These are phyloP conservation scores for Drosophila leontia DNA, from an alignment of 1,140 invertebrate species.

Conservation along the genomic window DNA sequence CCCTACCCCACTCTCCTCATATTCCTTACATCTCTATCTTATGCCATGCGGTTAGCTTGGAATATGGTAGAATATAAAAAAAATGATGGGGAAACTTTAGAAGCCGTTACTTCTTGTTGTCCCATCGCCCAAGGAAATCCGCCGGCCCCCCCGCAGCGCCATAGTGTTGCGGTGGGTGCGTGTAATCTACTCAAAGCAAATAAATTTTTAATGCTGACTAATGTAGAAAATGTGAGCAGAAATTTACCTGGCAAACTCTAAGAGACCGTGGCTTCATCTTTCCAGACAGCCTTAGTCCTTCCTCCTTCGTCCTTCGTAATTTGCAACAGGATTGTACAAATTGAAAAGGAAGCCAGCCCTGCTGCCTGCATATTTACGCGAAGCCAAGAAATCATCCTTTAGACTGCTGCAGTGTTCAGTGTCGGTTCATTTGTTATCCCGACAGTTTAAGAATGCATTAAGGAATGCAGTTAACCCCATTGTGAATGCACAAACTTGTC, in stretches of 20 bases:
- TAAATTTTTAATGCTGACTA: conserved; percentile 82
- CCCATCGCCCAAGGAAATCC: conserved; percentile 8
- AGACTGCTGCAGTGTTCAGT: background rate
- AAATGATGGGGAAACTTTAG: conserved; percentile 52
- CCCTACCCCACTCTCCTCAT: conserved; percentile 6
- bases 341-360: conserved; percentile 53
- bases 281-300: conserved; percentile 15
- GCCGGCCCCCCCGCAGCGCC: background rate
- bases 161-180: conserved; percentile 47
- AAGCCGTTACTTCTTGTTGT: conserved; percentile 52
- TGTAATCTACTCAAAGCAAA: conserved; percentile 82
- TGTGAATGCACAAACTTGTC: conserved; percentile 24
- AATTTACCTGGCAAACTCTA: conserved; percentile 66
- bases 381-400: conserved; percentile 23
- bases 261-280: conserved; percentile 22
- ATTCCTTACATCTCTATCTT: conserved; percentile 40
- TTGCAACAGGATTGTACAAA: conserved; percentile 55
- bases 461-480: conserved; percentile 7
- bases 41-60: conserved; percentile 35
- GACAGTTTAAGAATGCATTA: conserved; percentile 12
- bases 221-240: conserved; percentile 78
- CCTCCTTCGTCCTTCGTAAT: conserved; percentile 33
- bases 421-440: conserved; percentile 5
- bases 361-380: conserved; percentile 16
- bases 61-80: conserved; percentile 39